phyloP scores from a whole-genome alignment of 1,140 invertebrate genomes.

The Paraescarpia echinospica region DNA sequence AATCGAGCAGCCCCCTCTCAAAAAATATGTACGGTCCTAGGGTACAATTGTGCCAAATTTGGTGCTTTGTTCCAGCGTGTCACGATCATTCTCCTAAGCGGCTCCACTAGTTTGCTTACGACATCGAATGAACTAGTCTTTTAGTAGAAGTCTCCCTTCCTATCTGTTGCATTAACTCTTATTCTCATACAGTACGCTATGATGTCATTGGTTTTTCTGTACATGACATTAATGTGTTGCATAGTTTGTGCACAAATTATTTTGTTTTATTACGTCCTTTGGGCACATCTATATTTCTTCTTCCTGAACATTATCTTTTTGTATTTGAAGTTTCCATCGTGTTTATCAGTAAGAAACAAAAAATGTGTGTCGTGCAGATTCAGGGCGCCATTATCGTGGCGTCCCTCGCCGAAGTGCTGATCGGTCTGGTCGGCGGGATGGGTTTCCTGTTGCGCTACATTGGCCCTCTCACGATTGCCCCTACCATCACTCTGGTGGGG shows the following conservation, averaged over 20 bases:
- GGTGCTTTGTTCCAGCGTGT: no score
- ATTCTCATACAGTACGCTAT: no score
- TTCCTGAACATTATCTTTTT: background rate
- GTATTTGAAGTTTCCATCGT: background rate
- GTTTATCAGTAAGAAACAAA: no score
- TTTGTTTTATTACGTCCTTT: background rate
- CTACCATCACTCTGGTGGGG: constrained; percentile 53
- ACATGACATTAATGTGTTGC: background rate
- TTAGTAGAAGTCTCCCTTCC: no score
- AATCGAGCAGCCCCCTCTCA: no score
- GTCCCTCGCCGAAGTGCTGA: constrained; percentile 74
- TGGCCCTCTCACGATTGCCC: constrained; percentile 53
- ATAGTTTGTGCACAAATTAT: background rate
- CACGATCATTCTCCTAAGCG: no score
- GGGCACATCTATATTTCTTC: background rate
- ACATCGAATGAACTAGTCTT: no score
- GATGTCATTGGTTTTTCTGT: no score
- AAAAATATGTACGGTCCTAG: no score
- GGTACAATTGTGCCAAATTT: no score
- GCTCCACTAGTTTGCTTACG: no score
- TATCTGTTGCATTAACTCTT: no score
- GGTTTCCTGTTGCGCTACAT: constrained; percentile 55
- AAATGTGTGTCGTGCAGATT: constrained; percentile 52
- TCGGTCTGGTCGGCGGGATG: constrained; percentile 66
- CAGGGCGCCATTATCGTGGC: constrained; percentile 84